Evolutionary conservation across 2,113 vertebrate species (phyloP).

Genomic region (Pholis gunnellus): DNA sequence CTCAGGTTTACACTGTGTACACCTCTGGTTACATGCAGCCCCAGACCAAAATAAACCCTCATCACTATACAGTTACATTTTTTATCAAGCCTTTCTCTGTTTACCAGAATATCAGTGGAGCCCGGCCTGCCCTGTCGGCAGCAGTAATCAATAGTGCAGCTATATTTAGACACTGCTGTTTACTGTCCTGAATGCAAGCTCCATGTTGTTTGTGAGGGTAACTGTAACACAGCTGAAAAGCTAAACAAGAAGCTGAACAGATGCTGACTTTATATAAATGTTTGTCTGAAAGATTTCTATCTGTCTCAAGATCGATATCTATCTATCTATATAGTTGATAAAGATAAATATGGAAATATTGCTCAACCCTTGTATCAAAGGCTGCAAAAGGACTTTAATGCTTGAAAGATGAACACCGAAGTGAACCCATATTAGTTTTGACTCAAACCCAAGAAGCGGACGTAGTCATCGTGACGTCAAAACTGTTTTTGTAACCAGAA

Average conservation of each 20-base stretch:
- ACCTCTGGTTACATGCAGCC: constrained; percentile 24
- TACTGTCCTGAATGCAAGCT: constrained; percentile 23
- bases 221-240: not conserved
- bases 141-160: constrained; percentile 71
- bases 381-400: no score
- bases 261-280: not conserved
- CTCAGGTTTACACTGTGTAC: constrained; percentile 20
- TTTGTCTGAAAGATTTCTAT: not conserved
- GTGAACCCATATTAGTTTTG: no score
- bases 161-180: constrained; percentile 68
- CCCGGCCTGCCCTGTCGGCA: constrained; percentile 26
- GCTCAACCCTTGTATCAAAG: no score
- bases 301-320: not conserved
- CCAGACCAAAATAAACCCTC: constrained; percentile 30
- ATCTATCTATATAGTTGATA: not conserved
- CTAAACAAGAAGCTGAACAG: not conserved
- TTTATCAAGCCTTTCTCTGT: constrained; percentile 28
- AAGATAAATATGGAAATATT: no score
- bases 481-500: no score
- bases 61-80: constrained; percentile 29
- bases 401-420: no score
- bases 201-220: constrained; percentile 17
- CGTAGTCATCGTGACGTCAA: no score
- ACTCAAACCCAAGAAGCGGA: no score
- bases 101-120: constrained; percentile 46